Percentiles rank a stretch among this genome's conserved stretches.
These are phyloP conservation scores for Procapra przewalskii DNA, from an alignment of 2,113 vertebrate genomes.

Conservation along the genomic window DNA sequence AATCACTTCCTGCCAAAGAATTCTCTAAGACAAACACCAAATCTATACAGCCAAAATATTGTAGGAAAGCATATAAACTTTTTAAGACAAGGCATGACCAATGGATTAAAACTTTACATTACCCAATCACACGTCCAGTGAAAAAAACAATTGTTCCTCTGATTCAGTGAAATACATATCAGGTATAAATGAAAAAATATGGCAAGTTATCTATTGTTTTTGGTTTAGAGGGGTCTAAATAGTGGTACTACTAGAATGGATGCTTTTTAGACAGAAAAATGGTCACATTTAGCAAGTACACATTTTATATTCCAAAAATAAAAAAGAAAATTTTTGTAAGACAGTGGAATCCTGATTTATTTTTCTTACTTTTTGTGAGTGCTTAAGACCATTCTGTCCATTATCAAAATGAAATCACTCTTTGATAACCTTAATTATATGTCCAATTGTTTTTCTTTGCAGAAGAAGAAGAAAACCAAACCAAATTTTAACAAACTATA, in stretches of 20 bases:
- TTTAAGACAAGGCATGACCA: constrained; percentile 43
- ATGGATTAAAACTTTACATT: constrained; percentile 35
- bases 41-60: constrained; percentile 49
- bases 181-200: constrained; percentile 22
- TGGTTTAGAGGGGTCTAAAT: constrained; percentile 59
- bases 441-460: constrained; percentile 7
- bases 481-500: constrained; percentile 36
- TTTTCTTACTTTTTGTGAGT: constrained; percentile 11
- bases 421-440: constrained; percentile 2
- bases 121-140: constrained; percentile 16
- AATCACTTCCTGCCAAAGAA: constrained; percentile 50
- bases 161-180: constrained; percentile 20
- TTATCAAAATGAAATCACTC: constrained; percentile 52
- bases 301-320: constrained; percentile 43
- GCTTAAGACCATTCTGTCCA: constrained; percentile 40
- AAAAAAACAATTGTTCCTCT: constrained; percentile 36
- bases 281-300: constrained; percentile 31
- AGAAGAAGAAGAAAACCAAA: constrained; percentile 29
- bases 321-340: constrained; percentile 44
- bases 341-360: constrained; percentile 25
- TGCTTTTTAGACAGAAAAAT: constrained; percentile 31
- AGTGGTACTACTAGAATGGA: constrained; percentile 6
- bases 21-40: constrained; percentile 53
- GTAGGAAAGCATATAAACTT: constrained; percentile 40
- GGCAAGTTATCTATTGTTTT: neutral